phyloP scores from a whole-genome alignment of 2,888 invertebrate genomes.

The Uloborus plumipes region DNA sequence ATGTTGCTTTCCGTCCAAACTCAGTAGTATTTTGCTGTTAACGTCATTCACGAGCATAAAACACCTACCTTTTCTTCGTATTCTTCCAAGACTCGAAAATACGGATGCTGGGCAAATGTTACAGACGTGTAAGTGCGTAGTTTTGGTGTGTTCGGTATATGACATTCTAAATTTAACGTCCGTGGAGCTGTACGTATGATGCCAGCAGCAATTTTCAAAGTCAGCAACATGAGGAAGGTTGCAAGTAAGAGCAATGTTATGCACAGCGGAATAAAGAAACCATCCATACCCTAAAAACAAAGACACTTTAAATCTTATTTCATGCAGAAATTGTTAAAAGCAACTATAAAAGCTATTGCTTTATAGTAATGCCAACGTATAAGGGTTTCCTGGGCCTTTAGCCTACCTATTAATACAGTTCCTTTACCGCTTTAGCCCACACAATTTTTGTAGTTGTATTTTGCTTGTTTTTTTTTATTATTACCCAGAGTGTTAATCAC shows the following conservation, averaged over 20 bases:
- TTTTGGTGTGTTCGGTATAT: neutral
- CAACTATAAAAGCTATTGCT: too few species aligned
- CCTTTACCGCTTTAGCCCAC: too few species aligned
- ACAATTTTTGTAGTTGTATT: too few species aligned
- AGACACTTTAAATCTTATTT: neutral
- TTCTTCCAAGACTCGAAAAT: constrained; percentile 39
- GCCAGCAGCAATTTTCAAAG: neutral
- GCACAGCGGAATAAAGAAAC: neutral
- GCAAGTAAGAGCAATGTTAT: neutral
- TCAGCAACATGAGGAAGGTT: neutral
- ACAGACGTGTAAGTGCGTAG: neutral
- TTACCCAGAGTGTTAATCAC: too few species aligned
- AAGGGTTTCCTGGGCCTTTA: too few species aligned
- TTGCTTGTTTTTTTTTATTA: too few species aligned
- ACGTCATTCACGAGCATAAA: too few species aligned
- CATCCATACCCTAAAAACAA: neutral
- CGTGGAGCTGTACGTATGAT: neutral
- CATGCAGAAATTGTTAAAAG: too few species aligned
- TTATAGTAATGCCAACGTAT: too few species aligned
- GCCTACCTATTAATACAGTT: too few species aligned
- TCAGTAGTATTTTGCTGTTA: too few species aligned
- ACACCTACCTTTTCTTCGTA: constrained; percentile 16
- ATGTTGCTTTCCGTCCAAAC: too few species aligned
- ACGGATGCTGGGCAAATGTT: constrained; percentile 24
- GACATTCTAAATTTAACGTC: neutral